These are phyloP conservation scores for Microcebus tavaratra DNA, from an alignment of 2,113 vertebrate species.

Conservation along the genomic window DNA sequence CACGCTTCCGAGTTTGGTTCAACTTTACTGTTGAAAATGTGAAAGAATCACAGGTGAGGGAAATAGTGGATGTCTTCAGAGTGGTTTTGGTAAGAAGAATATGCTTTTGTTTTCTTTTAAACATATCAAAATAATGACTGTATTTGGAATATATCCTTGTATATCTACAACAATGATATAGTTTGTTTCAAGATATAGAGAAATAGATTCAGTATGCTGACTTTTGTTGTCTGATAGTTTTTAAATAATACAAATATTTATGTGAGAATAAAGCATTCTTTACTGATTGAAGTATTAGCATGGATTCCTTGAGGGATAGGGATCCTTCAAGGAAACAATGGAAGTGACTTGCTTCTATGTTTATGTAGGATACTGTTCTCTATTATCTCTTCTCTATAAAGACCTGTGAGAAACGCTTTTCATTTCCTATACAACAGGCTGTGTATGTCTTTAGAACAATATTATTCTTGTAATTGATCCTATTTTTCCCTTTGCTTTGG, in stretches of 20 bases:
- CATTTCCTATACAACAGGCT: not conserved
- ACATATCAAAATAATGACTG: not conserved
- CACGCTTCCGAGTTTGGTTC: conserved; percentile 99
- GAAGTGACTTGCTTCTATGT: not conserved
- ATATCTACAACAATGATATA: not conserved
- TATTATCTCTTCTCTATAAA: not conserved
- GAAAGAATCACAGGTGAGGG: conserved; percentile 93
- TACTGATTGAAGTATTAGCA: not conserved
- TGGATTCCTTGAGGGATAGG: not conserved
- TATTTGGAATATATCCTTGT: not conserved
- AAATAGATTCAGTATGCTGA: not conserved
- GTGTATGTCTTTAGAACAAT: not conserved
- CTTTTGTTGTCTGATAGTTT: not conserved
- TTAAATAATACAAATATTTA: conserved; percentile 35
- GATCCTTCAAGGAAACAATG: not conserved
- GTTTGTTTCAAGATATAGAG: conserved; percentile 2
- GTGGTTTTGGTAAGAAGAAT: conserved; percentile 29
- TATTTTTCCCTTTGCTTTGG: not conserved
- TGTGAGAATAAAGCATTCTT: not conserved
- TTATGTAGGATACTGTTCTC: not conserved
- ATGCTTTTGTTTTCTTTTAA: conserved; percentile 29
- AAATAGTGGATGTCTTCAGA: not conserved
- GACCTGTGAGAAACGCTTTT: not conserved
- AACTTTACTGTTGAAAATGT: conserved; percentile 98
- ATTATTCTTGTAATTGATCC: not conserved